Base-by-base conservation (phyloP, 1,140 invertebrate species). In the Adoxophyes honmai region DNA sequence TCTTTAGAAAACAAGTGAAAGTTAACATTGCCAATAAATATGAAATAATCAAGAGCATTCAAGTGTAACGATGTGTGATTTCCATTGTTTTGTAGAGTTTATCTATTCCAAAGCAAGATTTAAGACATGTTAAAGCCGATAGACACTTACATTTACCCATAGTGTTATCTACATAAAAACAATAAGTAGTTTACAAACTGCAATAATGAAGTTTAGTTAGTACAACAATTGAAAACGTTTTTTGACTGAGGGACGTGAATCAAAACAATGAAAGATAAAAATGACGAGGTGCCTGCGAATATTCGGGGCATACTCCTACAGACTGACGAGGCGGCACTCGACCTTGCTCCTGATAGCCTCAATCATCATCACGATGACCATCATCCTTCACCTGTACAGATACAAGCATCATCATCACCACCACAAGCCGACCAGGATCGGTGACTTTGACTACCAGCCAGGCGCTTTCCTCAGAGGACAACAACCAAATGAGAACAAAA, bases 391-490 rank as follows among this genome's bases (percentile, higher is more conserved):
- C 51, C 62, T 84, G 13, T 85, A 86, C 62, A 64, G 73, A 0
- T 79, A 69, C 66, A 75, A 69, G 51, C 71, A 81, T 52, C 67
- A 78, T 34, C 66, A 73, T 2, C 70, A 64, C 14, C 56, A 58
- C 4, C 67, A 70, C 42, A 52, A 57, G 21, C 38, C 52, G n/a
- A 52, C 37, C 13, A 67, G 53, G 5, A 57, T 77, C 55, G 83
- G 81, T 71, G 81, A 88, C 55, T 86, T 77, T 73, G 78, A 83
- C 57, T 88, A 86, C 62, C 75, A 60, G 58, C 89, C 82, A 4
- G 93, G 91, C 5, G 79, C 75, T 10, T 93, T 92, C 60, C 88
- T 93, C 72, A 82, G 79, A 64, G 90, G 86, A 53, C 70, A 66
- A 59, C 75, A 77, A 39, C 90, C 91, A 4, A 78, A 70, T 14